Evolutionary conservation across 53 echinoderm and acorn worm genomes (phyloP), one percentile per base, ranked within the genome.

Genomic region (Pentamera pediparva): DNA sequence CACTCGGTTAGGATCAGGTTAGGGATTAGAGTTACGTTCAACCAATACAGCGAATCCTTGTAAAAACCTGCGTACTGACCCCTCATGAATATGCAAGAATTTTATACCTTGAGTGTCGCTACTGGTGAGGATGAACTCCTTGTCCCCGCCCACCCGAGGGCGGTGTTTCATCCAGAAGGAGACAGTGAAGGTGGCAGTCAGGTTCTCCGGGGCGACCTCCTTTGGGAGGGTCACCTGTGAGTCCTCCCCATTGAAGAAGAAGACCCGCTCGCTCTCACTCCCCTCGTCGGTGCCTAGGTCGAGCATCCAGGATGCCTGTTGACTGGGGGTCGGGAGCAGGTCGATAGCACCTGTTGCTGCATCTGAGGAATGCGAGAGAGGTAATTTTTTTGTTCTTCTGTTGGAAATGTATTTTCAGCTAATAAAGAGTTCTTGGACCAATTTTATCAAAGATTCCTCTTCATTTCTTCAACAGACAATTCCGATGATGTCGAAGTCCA

Each of bases 111-210:
- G 81, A 30, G 80, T 77, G 69, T 98, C 98, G 19, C 91, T 89
- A 75, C 81, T 92, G 65, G 92, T 89, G 35, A 98, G 78, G 26
- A 98, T 78, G 61, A 88, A 84, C 59, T 98, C 98, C 39, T 89
- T 92, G 54, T 86, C 79, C 28, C 84, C 87, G 1, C 89, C 98
- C 18, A 82, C 75, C 1, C 80, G 53, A 38, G 82, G 79, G 10
- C 76, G 71, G 57, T 92, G 91, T 56, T 92, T 98, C 92, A 98
- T 98, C 98, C 98, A 98, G 57, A 85, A 92, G 0, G 98, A 86
- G 39, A 92, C 84, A 59, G 83, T 86, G 69, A 89, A 98, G 3
- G 75, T 81, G 36, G 58, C 65, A 12, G 91, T 98, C 47, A 98
- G 78, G 69, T 92, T 98, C 30, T 74, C 55, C 10, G 98, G 98